These are phyloP conservation scores for Agriopis marginaria DNA, from an alignment of 2,888 invertebrate genomes.

Conservation along the genomic window DNA sequence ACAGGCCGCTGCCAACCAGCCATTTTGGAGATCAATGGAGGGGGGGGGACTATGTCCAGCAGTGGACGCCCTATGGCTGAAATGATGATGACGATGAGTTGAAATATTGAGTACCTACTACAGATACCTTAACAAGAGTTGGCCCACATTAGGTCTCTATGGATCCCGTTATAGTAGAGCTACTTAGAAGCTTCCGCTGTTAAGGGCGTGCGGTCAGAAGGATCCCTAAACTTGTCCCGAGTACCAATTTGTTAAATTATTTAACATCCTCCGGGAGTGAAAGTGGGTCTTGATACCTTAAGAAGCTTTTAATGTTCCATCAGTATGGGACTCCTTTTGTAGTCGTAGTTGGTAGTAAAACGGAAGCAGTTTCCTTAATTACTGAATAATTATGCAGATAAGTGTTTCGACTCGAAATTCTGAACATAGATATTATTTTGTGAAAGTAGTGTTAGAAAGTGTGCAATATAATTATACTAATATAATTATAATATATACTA, in stretches of 20 bases:
- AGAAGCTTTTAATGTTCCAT: slow-evolving; percentile 64
- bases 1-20: no score
- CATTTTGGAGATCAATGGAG: no score
- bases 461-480: no score
- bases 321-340: slow-evolving; percentile 36
- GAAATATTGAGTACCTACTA: slow-evolving; percentile 38
- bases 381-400: slow-evolving; percentile 18
- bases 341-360: slow-evolving; percentile 25
- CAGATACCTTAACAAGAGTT: slow-evolving; percentile 41
- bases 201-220: slow-evolving; percentile 81
- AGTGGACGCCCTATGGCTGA: no score
- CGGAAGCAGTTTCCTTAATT: slow-evolving; percentile 23
- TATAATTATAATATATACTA: no score
- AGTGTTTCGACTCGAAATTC: background rate
- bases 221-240: slow-evolving; percentile 73
- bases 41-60: no score
- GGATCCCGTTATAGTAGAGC: slow-evolving; percentile 65
- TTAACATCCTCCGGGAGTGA: slow-evolving; percentile 67
- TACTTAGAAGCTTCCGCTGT: slow-evolving; percentile 77
- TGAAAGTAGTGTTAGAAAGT: background rate
- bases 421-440: background rate
- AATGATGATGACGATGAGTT: no score
- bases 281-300: slow-evolving; percentile 55
- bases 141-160: slow-evolving; percentile 59
- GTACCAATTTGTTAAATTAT: slow-evolving; percentile 83